Conservation (phyloP, 2,113 vertebrate genomes). For the Spermophilus dauricus region DNA sequence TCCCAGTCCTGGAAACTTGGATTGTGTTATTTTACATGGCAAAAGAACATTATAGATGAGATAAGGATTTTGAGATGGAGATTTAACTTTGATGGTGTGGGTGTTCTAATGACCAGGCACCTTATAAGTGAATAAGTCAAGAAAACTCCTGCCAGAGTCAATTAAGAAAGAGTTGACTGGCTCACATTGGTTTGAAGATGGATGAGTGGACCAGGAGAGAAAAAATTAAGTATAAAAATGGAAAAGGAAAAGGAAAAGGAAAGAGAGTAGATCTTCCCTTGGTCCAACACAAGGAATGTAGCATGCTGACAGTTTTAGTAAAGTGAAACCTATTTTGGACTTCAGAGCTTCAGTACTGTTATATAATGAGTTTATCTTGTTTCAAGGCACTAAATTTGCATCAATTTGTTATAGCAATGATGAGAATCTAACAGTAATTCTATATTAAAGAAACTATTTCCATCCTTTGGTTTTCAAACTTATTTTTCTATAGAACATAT, state of each 20-base stretch:
- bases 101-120: neutral
- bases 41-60: neutral
- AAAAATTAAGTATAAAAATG: neutral
- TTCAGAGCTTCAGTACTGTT: neutral
- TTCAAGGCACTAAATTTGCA: neutral
- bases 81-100: neutral
- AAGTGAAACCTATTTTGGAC: neutral
- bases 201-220: fast-evolving
- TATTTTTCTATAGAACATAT: neutral
- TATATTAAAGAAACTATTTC: neutral
- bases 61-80: neutral
- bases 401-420: neutral
- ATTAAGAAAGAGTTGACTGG: neutral
- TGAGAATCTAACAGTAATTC: neutral
- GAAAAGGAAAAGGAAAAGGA: neutral
- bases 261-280: fast-evolving
- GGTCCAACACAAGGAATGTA: fast-evolving
- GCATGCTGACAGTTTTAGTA: neutral
- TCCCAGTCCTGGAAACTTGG: neutral
- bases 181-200: neutral
- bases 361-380: neutral
- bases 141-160: neutral
- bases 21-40: neutral
- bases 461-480: neutral
- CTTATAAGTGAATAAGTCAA: neutral